A percentile compares a stretch with the other conserved stretches of the same genome.
Evolutionary conservation across 2,888 invertebrate genomes (phyloP).

Genomic region (Taphrorychus bicolor): DNA sequence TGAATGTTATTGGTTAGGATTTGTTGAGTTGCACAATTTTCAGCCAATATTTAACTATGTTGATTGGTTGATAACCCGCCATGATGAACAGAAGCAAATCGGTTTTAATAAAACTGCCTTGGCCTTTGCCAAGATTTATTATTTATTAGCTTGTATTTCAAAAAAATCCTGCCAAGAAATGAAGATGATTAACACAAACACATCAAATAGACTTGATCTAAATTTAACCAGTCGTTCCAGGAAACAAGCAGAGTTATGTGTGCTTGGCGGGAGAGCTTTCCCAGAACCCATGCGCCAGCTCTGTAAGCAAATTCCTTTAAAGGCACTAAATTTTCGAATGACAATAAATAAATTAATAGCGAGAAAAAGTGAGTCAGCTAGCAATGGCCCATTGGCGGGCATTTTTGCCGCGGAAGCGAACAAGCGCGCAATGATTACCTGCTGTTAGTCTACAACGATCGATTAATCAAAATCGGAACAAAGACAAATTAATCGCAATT

Average conservation of each 20-base stretch:
- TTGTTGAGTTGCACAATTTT: no score
- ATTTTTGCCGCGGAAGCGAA: background rate
- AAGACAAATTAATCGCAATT: slow-evolving; percentile 10
- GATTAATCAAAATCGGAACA: slow-evolving; percentile 14
- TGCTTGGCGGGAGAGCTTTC: slow-evolving; percentile 19
- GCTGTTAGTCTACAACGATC: background rate
- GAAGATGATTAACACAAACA: slow-evolving; percentile 3
- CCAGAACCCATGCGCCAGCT: slow-evolving; percentile 13
- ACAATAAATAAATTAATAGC: background rate
- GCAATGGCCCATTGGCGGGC: no score
- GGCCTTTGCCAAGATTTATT: background rate
- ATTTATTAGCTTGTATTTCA: background rate
- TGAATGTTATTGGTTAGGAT: no score
- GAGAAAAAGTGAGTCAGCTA: background rate
- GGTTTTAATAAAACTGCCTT: no score
- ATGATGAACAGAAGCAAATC: no score
- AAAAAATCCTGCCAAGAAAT: slow-evolving; percentile 1
- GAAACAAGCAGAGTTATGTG: background rate
- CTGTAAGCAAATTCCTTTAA: background rate
- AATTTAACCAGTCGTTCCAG: background rate
- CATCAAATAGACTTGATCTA: slow-evolving; percentile 4
- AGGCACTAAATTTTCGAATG: background rate
- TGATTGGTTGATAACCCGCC: no score
- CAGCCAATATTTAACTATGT: no score
- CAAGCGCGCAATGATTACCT: background rate